Percentiles rank a stretch among this genome's conserved stretches.
Evolutionary conservation across 2,888 invertebrate species (phyloP).

Genomic region (Anaspis maculata): DNA sequence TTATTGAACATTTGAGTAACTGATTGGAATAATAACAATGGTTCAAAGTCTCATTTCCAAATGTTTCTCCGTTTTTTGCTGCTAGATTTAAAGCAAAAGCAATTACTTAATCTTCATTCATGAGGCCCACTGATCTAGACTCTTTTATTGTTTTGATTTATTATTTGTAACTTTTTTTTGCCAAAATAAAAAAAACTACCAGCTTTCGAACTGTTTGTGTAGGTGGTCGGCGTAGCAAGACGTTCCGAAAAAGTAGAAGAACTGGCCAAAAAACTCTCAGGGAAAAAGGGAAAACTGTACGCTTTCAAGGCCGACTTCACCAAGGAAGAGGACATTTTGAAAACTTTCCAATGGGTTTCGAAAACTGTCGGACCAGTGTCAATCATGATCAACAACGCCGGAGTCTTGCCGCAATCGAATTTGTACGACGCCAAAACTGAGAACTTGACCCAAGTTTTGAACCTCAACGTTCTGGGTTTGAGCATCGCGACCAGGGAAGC

Average conservation of each 20-base stretch:
- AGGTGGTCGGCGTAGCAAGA: conserved; percentile 24
- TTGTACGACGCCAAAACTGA: conserved; percentile 24
- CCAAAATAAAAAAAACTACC: too few relatives aligned
- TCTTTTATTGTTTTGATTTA: too few relatives aligned
- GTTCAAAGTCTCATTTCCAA: too few relatives aligned
- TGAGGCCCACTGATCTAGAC: too few relatives aligned
- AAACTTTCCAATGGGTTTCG: conserved; percentile 31
- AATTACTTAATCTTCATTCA: too few relatives aligned
- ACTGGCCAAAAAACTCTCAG: conserved; percentile 14
- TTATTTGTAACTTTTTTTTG: too few relatives aligned
- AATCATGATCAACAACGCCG: conserved; percentile 39
- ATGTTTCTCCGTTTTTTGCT: too few relatives aligned
- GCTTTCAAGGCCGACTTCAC: conserved; percentile 33
- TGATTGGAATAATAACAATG: too few relatives aligned
- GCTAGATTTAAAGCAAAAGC: too few relatives aligned
- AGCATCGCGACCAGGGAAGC: conserved; percentile 23
- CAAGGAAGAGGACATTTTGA: conserved; percentile 31
- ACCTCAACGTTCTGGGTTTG: conserved; percentile 20
- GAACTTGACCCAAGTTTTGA: conserved; percentile 18
- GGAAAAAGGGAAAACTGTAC: conserved; percentile 31
- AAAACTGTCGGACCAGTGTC: conserved; percentile 33
- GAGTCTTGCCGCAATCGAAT: conserved; percentile 18
- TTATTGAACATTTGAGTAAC: too few relatives aligned
- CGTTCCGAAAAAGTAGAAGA: conserved; percentile 20
- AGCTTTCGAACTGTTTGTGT: too few relatives aligned